Conservation (phyloP, 2,113 vertebrate genomes). For the Peromyscus leucopus region DNA sequence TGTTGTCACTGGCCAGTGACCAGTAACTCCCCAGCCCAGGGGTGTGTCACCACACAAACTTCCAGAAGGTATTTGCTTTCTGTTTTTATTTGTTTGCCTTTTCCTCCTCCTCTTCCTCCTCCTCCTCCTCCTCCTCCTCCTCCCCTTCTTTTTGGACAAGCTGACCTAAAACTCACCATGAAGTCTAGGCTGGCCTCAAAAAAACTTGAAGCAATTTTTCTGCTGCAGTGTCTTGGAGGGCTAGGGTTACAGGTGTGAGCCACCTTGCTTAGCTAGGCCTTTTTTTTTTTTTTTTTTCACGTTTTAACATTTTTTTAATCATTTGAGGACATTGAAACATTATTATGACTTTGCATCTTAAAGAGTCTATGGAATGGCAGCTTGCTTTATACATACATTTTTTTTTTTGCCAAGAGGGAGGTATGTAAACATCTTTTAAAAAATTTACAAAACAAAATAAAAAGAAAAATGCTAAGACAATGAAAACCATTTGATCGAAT, state of each 20-base stretch:
- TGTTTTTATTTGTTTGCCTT: background rate
- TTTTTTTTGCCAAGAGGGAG: rapidly evolving
- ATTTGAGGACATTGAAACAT: background rate
- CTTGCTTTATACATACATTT: background rate
- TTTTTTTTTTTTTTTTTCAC: too few species aligned
- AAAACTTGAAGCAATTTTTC: background rate
- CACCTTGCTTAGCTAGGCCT: background rate
- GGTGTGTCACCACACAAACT: background rate
- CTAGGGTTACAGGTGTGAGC: background rate
- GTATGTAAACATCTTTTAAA: background rate
- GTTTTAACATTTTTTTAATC: conserved; percentile 25
- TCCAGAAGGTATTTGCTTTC: background rate
- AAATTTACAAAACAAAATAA: background rate
- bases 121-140: background rate
- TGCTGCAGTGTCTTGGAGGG: too few species aligned
- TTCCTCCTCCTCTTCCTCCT: background rate
- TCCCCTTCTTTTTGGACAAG: background rate
- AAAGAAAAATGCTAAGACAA: background rate
- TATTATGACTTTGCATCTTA: background rate
- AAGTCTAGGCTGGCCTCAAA: background rate
- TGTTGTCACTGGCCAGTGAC: background rate
- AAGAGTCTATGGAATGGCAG: conserved; percentile 13
- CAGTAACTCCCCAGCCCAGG: background rate
- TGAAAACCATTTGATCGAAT: background rate
- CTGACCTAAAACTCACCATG: background rate